Conservation (phyloP, 2,113 vertebrate species). For the Glaucidium brasilianum region DNA sequence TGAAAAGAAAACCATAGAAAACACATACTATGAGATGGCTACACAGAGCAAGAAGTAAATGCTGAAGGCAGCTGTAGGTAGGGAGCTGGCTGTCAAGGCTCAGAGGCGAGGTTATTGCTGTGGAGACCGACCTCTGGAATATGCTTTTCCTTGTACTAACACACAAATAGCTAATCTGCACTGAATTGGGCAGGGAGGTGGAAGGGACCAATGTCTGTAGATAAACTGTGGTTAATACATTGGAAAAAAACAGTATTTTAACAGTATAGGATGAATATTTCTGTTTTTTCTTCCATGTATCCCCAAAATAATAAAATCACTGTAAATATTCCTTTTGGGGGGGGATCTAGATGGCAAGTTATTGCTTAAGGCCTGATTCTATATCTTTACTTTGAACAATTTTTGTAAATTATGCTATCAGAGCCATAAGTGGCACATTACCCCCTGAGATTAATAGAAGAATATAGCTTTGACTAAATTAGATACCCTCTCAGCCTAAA, state of each 20-base stretch:
- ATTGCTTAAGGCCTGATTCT: neutral
- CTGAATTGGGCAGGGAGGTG: neutral
- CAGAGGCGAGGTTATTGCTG: neutral
- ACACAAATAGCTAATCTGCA: too few species aligned
- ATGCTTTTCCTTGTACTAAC: neutral
- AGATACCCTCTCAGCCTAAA: neutral
- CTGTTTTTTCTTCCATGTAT: neutral
- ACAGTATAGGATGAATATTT: too few species aligned
- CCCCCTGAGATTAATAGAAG: neutral
- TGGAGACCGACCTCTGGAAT: neutral
- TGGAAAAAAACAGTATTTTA: neutral
- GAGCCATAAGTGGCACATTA: neutral
- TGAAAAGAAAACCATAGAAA: neutral
- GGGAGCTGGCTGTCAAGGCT: neutral
- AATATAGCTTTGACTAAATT: neutral
- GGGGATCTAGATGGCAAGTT: neutral
- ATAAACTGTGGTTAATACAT: neutral
- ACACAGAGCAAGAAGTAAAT: neutral
- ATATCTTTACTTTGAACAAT: neutral
- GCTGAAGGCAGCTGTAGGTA: neutral
- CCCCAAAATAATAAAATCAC: neutral
- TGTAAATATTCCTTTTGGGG: neutral
- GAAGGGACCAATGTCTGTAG: neutral
- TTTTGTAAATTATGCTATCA: neutral
- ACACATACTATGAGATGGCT: neutral